Evolutionary conservation across 2,113 vertebrate genomes (phyloP).

Genomic region (Scomber scombrus): DNA sequence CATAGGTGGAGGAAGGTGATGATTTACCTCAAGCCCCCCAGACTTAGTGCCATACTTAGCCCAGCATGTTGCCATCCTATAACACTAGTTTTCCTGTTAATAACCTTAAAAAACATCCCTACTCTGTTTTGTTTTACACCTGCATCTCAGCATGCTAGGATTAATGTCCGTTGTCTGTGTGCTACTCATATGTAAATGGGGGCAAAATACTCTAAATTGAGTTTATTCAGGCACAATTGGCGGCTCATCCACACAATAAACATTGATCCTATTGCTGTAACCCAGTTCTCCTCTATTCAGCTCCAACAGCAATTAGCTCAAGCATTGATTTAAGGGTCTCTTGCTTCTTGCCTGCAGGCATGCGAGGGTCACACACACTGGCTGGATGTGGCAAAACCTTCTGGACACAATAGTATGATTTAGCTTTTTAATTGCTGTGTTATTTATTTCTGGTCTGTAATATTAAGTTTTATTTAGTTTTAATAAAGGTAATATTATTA

Average conservation of each 20-base stretch:
- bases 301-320: constrained; percentile 91
- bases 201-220: constrained; percentile 90
- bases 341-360: constrained; percentile 64
- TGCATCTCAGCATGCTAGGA: constrained; percentile 86
- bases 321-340: constrained; percentile 62
- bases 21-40: constrained; percentile 26
- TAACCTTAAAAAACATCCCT: constrained; percentile 64
- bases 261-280: constrained; percentile 92
- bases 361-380: constrained; percentile 27
- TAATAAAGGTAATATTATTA: no score
- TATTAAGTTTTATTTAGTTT: no score
- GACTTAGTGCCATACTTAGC: constrained; percentile 39
- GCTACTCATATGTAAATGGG: constrained; percentile 92
- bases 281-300: constrained; percentile 81
- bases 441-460: no score
- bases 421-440: neutral
- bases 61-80: constrained; percentile 51
- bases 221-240: constrained; percentile 92
- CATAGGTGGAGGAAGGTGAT: constrained; percentile 37
- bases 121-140: constrained; percentile 76
- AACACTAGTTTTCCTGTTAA: constrained; percentile 58
- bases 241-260: constrained; percentile 94
- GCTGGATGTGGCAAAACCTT: constrained; percentile 31
- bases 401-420: neutral
- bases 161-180: constrained; percentile 88